A percentile compares a stretch with the other conserved stretches of the same genome.
These are phyloP conservation scores for Channa striata DNA, from an alignment of 2,797 vertebrate species.

Conservation along the genomic window DNA sequence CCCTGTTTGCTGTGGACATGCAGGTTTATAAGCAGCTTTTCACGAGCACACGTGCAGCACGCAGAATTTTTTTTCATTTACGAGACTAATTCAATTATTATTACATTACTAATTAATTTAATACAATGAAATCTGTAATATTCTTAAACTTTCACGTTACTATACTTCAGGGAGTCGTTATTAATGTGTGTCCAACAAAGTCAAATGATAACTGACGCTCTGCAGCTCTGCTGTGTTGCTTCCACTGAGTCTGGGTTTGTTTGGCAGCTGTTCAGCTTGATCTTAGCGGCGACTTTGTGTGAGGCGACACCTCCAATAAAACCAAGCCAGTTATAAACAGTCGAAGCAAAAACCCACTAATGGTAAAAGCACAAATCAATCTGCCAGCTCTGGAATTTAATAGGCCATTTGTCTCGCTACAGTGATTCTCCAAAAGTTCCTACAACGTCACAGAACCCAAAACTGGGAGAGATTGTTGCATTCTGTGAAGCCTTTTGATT, in stretches of 20 bases:
- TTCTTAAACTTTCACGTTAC: too few species aligned
- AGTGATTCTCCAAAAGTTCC: not conserved
- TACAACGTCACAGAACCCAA: not conserved
- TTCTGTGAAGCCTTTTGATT: not conserved
- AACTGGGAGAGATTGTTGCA: too few species aligned
- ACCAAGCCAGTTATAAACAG: not conserved
- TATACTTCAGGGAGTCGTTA: too few species aligned
- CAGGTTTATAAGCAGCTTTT: too few species aligned
- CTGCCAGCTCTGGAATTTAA: conserved; percentile 22
- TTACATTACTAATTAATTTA: too few species aligned
- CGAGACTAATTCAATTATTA: too few species aligned
- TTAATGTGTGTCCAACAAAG: too few species aligned
- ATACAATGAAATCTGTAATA: too few species aligned
- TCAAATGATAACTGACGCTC: not conserved
- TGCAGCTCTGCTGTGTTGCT: not conserved
- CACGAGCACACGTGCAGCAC: too few species aligned
- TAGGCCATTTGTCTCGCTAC: not conserved
- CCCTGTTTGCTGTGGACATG: too few species aligned
- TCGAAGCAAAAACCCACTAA: not conserved
- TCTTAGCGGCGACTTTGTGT: not conserved
- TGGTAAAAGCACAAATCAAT: not conserved
- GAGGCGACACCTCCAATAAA: not conserved
- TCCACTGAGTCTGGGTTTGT: conserved; percentile 5
- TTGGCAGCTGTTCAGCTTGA: conserved; percentile 24
- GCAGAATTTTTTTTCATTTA: too few species aligned